Conservation (phyloP, 1,140 invertebrate genomes). For the Drosophila orena region DNA sequence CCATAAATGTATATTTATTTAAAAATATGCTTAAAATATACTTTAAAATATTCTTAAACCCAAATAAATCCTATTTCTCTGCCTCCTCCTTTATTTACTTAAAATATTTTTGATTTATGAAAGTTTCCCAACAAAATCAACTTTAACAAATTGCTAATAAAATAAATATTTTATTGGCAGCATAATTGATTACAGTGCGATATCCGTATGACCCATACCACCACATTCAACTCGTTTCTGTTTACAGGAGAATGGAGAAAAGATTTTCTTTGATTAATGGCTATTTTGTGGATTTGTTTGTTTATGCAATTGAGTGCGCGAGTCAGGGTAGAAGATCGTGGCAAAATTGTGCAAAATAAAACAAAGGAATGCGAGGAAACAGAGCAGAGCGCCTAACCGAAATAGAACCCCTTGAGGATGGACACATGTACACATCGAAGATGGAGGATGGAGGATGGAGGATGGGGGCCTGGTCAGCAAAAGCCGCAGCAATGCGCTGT, state of each 20-base stretch:
- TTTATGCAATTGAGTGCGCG: slow-evolving; percentile 65
- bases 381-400: slow-evolving; percentile 19
- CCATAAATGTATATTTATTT: no score
- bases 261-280: slow-evolving; percentile 63
- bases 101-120: background rate
- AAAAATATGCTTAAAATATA: no score
- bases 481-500: slow-evolving; percentile 37
- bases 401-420: slow-evolving; percentile 21
- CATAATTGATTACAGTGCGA: background rate
- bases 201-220: slow-evolving; percentile 1
- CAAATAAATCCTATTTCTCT: background rate
- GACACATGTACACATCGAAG: background rate
- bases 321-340: slow-evolving; percentile 5
- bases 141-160: background rate
- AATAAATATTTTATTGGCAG: background rate
- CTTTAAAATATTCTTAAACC: background rate
- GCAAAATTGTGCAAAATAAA: slow-evolving; percentile 47
- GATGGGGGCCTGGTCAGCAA: slow-evolving; percentile 16
- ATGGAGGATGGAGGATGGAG: background rate
- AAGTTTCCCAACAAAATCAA: background rate
- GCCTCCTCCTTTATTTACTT: background rate
- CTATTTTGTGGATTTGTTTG: slow-evolving; percentile 67
- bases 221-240: slow-evolving; percentile 22
- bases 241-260: slow-evolving; percentile 43
- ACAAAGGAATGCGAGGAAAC: slow-evolving; percentile 23